Evolutionary conservation across 2,113 vertebrate genomes (phyloP).

Genomic region (Spea bombifrons): DNA sequence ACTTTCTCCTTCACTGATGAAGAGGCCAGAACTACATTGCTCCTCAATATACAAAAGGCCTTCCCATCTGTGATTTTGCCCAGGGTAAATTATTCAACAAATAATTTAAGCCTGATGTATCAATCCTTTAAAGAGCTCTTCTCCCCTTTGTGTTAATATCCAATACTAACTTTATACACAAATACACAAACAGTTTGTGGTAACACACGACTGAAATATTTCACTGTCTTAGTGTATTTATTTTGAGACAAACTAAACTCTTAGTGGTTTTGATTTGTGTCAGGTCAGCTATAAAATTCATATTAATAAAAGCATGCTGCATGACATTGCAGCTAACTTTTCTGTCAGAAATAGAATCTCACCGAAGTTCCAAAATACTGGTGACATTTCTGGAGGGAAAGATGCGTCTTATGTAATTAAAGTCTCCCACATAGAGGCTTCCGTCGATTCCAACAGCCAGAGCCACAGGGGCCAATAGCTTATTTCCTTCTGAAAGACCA

Average conservation of each 20-base stretch:
- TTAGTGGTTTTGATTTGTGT: slow-evolving; percentile 41
- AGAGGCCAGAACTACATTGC: slow-evolving; percentile 32
- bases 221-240: slow-evolving; percentile 32
- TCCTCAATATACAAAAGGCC: slow-evolving; percentile 26
- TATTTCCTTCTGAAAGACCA: slow-evolving; percentile 95
- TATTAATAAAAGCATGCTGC: slow-evolving; percentile 42
- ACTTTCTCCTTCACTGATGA: slow-evolving; percentile 46
- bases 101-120: slow-evolving; percentile 7
- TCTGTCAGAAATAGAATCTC: slow-evolving; percentile 52
- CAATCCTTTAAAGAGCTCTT: not conserved
- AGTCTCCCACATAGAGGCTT: slow-evolving; percentile 95
- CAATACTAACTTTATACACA: no score
- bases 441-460: slow-evolving; percentile 91
- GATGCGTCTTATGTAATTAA: slow-evolving; percentile 94
- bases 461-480: slow-evolving; percentile 95
- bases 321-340: slow-evolving; percentile 44
- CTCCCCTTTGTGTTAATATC: not conserved
- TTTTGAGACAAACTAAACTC: slow-evolving; percentile 21
- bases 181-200: slow-evolving; percentile 15
- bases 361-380: slow-evolving; percentile 95
- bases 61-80: slow-evolving; percentile 29
- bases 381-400: slow-evolving; percentile 96
- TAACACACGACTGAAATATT: slow-evolving; percentile 19
- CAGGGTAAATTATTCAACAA: not conserved
- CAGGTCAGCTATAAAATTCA: slow-evolving; percentile 48